phyloP scores from a whole-genome alignment of 2,888 invertebrate species.

The Pardosa pseudoannulata region DNA sequence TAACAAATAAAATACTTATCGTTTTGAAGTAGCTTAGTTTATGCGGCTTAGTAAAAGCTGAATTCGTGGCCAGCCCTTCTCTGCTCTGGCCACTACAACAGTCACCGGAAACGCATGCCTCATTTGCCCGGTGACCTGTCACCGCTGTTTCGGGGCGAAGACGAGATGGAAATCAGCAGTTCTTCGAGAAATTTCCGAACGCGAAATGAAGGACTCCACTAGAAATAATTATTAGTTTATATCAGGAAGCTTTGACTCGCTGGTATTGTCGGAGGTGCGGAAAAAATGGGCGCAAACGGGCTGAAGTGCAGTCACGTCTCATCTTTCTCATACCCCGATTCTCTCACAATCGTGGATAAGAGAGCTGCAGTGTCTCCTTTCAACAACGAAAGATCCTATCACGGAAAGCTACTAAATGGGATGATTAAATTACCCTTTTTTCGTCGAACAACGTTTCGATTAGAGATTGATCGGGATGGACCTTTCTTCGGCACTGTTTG shows the following conservation, averaged over 20 bases:
- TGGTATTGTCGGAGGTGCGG: slow-evolving; percentile 12
- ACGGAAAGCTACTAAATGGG: too few relatives aligned
- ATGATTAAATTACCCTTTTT: too few relatives aligned
- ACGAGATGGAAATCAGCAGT: slow-evolving; percentile 39
- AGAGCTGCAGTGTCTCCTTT: background rate
- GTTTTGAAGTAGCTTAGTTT: too few relatives aligned
- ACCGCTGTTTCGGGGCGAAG: slow-evolving; percentile 21
- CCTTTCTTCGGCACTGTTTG: too few relatives aligned
- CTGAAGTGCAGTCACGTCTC: background rate
- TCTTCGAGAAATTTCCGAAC: slow-evolving; percentile 31
- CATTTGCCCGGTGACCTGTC: slow-evolving; percentile 51
- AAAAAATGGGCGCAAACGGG: background rate
- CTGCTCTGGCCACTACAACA: slow-evolving; percentile 27
- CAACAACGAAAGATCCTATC: too few relatives aligned
- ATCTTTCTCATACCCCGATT: background rate
- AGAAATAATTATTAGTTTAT: slow-evolving; percentile 48
- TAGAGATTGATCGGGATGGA: too few relatives aligned
- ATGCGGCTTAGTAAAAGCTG: too few relatives aligned
- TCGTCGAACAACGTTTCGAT: too few relatives aligned
- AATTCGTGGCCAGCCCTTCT: too few relatives aligned
- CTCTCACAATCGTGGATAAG: background rate
- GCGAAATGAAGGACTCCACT: slow-evolving; percentile 33
- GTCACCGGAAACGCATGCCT: slow-evolving; percentile 59
- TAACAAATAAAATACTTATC: too few relatives aligned
- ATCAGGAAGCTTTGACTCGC: slow-evolving; percentile 24